Evolutionary conservation across 2,888 invertebrate genomes (phyloP).

Genomic region (Bombylius major): DNA sequence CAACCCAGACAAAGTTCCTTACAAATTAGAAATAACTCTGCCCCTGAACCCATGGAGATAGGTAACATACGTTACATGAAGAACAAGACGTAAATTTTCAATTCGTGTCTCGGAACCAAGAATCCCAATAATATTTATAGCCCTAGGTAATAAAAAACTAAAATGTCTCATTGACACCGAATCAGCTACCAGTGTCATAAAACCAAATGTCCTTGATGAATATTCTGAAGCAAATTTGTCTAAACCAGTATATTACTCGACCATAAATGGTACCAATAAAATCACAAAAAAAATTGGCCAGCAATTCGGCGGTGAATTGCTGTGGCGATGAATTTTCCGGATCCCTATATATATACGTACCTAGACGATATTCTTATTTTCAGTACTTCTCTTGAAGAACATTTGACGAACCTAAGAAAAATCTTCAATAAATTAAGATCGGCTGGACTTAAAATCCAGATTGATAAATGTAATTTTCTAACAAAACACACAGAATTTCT

Average conservation of each 20-base stretch:
- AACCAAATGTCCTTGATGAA: slow-evolving; percentile 4
- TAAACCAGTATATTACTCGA: slow-evolving; percentile 4
- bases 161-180: background rate
- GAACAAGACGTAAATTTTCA: slow-evolving; percentile 6
- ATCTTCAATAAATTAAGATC: background rate
- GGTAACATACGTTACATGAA: background rate
- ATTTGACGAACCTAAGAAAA: background rate
- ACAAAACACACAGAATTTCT: slow-evolving; percentile 19
- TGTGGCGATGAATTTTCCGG: too few species aligned
- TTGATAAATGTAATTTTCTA: slow-evolving; percentile 12
- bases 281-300: slow-evolving; percentile 9
- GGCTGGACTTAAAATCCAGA: slow-evolving; percentile 2
- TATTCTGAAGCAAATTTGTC: background rate
- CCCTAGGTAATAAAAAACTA: too few species aligned
- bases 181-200: background rate
- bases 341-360: too few species aligned
- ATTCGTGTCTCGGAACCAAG: background rate
- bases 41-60: slow-evolving; percentile 5
- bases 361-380: slow-evolving; percentile 4
- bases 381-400: slow-evolving; percentile 1
- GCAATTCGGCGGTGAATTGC: too few species aligned
- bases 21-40: background rate
- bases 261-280: slow-evolving; percentile 11
- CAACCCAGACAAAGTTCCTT: slow-evolving; percentile 1
- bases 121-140: too few species aligned